Evolutionary conservation across 2,888 invertebrate species (phyloP).

Genomic region (Leucophora obtusa): DNA sequence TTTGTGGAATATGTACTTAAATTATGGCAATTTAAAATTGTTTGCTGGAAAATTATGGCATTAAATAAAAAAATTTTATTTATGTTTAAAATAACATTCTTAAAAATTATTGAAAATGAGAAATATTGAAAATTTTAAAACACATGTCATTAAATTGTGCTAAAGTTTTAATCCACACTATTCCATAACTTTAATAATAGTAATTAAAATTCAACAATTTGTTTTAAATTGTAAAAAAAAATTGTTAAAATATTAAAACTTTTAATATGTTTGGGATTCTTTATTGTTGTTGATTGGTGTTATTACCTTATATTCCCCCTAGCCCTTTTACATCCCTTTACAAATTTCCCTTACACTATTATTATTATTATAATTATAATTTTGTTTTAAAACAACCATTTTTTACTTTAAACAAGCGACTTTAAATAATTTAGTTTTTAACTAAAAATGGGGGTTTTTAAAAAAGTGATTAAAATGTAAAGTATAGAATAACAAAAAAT

Average conservation of each 20-base stretch:
- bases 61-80: too few relatives aligned
- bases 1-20: too few relatives aligned
- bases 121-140: not conserved
- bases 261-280: conserved; percentile 1
- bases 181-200: not conserved
- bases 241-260: too few relatives aligned
- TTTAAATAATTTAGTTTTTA: conserved; percentile 12
- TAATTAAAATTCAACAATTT: not conserved
- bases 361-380: not conserved
- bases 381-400: not conserved
- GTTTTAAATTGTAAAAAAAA: not conserved
- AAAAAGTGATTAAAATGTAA: not conserved
- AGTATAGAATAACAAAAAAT: conserved; percentile 16
- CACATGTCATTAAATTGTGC: not conserved
- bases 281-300: not conserved
- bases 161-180: not conserved
- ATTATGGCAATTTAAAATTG: too few relatives aligned
- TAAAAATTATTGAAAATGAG: not conserved
- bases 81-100: not conserved
- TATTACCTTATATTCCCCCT: not conserved
- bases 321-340: not conserved
- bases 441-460: not conserved
- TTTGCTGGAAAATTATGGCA: too few relatives aligned
- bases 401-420: conserved; percentile 16
- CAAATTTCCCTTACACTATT: not conserved